These are phyloP conservation scores for Nanger granti DNA, from an alignment of 2,113 vertebrate species.

Conservation along the genomic window DNA sequence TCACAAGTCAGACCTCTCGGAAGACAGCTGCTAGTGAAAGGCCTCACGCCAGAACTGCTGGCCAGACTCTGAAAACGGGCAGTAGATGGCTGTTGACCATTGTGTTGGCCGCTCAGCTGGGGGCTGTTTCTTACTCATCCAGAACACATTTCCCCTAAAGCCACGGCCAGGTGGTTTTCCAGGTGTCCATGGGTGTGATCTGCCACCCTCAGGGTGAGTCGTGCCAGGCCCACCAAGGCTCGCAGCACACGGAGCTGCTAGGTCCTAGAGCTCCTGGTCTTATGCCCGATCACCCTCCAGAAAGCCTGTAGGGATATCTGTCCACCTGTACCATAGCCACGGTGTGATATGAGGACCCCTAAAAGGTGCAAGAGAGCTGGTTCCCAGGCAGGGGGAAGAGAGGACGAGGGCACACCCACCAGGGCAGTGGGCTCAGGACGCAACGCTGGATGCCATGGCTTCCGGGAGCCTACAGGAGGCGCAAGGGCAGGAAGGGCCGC, in stretches of 20 bases:
- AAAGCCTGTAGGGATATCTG: neutral
- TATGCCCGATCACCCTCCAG: neutral
- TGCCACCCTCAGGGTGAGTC: neutral
- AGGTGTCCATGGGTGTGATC: neutral
- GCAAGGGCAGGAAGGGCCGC: neutral
- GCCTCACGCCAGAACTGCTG: neutral
- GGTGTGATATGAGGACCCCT: neutral
- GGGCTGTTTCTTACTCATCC: neutral
- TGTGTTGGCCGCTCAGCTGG: neutral
- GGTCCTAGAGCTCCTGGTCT: too few relatives aligned
- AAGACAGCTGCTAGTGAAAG: neutral
- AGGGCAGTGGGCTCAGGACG: neutral
- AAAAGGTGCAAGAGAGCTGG: neutral
- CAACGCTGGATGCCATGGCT: neutral
- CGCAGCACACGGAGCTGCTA: neutral
- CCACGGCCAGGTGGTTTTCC: neutral
- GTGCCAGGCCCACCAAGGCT: neutral
- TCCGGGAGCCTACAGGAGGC: neutral
- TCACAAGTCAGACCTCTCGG: neutral
- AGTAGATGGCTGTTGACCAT: neutral
- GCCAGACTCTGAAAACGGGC: neutral
- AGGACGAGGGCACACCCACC: fast-evolving
- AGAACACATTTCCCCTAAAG: neutral
- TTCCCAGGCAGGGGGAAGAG: neutral
- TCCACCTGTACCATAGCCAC: neutral